Evolutionary conservation across 2,888 invertebrate genomes (phyloP), one percentile per base, ranked within the genome.

Genomic region (Malthinus flaveolus): DNA sequence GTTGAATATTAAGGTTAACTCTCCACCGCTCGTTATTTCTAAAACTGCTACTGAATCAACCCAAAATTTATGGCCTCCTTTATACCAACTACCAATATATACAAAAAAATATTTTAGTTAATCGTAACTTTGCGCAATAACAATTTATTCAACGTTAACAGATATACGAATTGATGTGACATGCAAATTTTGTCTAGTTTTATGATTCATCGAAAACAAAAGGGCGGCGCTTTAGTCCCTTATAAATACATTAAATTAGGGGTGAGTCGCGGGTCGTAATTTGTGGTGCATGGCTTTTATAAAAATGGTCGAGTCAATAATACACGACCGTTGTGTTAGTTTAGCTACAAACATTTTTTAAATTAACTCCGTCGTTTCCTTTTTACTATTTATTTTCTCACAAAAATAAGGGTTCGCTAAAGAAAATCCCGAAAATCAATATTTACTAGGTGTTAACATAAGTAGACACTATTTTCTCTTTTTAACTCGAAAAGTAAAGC

Each of bases 161-260:
- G 23, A 23, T 2, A 23, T 23, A 23, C 23, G 23, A 23, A 23
- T 23, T 23, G n/a, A 23, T 12, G 31, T 11, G 32, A 32, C 32
- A 52, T 52, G 52, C 45, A 52, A 45, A 52, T 52, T 52, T 23
- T 12, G 15, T 10, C 11, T 45, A 35, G 45, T 44, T 52, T 52
- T 45, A 52, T 52, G 52, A 52, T 45, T 52, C 52, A 52, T 45
- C 52, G 34, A 11, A 11, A 15, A 52, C 45, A 52, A 52, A 46
- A 34, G 52, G 45, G 49, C 11, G 44, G 13, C 31, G 52, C 44
- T 51, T 51, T 44, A 51, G 42, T 42, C 52, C 52, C 34, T 52
- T 52, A 52, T 52, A 52, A 45, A 52, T 45, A 34, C 52, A 52
- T 52, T 52, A 33, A 36, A 8, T 32, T 13, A 46, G 35, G 45